These are phyloP conservation scores for Gulo gulo DNA, from an alignment of 2,113 vertebrate species.

Conservation along the genomic window DNA sequence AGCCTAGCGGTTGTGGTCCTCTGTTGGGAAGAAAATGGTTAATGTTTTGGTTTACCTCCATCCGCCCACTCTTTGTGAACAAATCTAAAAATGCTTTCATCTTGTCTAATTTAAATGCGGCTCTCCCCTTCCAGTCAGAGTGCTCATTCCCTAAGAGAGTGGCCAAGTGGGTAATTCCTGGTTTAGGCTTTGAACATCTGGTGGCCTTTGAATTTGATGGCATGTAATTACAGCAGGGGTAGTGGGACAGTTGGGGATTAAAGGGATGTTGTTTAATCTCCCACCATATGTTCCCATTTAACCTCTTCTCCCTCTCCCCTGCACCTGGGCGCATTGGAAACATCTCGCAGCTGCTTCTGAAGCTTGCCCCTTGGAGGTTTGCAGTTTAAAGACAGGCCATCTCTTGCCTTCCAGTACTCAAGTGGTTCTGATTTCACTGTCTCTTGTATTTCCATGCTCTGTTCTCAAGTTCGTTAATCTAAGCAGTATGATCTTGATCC, in stretches of 20 bases:
- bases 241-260: slow-evolving; percentile 87
- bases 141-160: slow-evolving; percentile 80
- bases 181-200: slow-evolving; percentile 87
- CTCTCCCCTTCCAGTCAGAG: slow-evolving; percentile 68
- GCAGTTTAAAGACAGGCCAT: background rate
- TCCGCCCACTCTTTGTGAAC: background rate
- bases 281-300: slow-evolving; percentile 84
- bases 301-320: background rate
- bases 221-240: slow-evolving; percentile 86
- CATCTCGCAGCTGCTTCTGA: slow-evolving; percentile 60
- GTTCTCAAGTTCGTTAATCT: background rate
- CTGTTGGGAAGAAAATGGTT: slow-evolving; percentile 19
- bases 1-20: background rate
- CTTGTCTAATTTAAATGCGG: slow-evolving; percentile 63
- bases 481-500: accelerated
- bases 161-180: slow-evolving; percentile 87
- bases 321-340: slow-evolving; percentile 46
- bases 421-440: background rate
- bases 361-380: accelerated
- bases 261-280: slow-evolving; percentile 83
- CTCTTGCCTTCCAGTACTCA: background rate
- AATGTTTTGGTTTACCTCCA: slow-evolving; percentile 11
- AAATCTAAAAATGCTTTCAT: slow-evolving; percentile 52
- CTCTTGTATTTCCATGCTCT: background rate
- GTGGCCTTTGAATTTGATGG: slow-evolving; percentile 84